Conservation (phyloP, 2,888 invertebrate species). For the Brenthis hecate region DNA sequence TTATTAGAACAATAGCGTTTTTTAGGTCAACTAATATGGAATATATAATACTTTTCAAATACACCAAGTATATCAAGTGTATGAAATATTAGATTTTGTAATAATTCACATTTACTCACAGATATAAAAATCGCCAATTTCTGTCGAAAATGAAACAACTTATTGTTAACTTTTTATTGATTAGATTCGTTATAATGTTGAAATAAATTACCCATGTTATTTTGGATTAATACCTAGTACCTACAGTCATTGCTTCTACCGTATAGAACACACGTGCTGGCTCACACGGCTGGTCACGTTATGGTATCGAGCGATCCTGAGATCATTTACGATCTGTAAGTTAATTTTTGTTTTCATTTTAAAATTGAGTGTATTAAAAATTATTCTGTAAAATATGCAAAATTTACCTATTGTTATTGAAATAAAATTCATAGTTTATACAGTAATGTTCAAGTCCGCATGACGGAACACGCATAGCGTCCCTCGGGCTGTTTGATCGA, state of each 20-base stretch:
- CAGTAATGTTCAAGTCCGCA: constrained; percentile 7
- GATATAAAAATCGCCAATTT: no score
- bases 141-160: background rate
- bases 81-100: no score
- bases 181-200: constrained; percentile 9
- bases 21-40: no score
- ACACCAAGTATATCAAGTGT: no score
- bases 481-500: constrained; percentile 27
- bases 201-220: constrained; percentile 49
- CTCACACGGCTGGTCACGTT: constrained; percentile 35
- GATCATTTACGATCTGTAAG: background rate
- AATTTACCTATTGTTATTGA: background rate
- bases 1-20: no score
- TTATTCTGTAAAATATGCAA: background rate
- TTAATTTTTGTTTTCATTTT: background rate
- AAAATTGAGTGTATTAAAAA: background rate
- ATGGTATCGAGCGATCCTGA: constrained; percentile 1
- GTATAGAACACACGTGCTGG: constrained; percentile 29
- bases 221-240: constrained; percentile 43
- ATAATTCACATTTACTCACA: no score
- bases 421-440: background rate
- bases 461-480: constrained; percentile 12
- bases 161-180: constrained; percentile 11
- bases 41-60: no score
- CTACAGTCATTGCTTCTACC: constrained; percentile 41